A percentile compares a stretch with the other conserved stretches of the same genome.
These are phyloP conservation scores for Lontra canadensis DNA, from an alignment of 2,113 vertebrate species.

Conservation along the genomic window DNA sequence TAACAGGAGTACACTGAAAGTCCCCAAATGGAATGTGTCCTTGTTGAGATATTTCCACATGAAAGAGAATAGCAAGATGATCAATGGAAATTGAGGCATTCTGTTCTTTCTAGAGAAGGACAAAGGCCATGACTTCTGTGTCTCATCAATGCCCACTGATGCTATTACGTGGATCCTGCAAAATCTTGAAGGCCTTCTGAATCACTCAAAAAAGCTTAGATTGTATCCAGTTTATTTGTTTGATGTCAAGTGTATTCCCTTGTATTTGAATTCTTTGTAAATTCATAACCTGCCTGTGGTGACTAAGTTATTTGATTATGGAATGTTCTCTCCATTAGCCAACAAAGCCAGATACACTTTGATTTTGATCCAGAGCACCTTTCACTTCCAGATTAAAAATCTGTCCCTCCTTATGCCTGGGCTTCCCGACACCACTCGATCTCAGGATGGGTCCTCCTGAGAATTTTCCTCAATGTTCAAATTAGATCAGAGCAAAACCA, in stretches of 20 bases:
- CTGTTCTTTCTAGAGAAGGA: not conserved
- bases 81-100: not conserved
- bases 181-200: not conserved
- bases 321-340: not conserved
- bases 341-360: not conserved
- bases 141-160: not conserved
- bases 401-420: not conserved
- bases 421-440: not conserved
- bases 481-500: not conserved
- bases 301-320: not conserved
- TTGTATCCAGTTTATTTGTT: not conserved
- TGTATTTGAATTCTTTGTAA: conserved; percentile 33
- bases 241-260: conserved; percentile 3
- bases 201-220: not conserved
- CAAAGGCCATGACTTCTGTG: conserved; percentile 9
- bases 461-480: not conserved
- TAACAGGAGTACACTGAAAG: not conserved
- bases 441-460: not conserved
- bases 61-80: not conserved
- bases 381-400: not conserved
- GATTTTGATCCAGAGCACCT: conserved; percentile 6
- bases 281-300: not conserved
- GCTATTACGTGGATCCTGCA: not conserved
- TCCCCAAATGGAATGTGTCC: not conserved
- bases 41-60: not conserved